These are phyloP conservation scores for Drepana arcuata DNA, from an alignment of 1,140 invertebrate species.

Conservation along the genomic window DNA sequence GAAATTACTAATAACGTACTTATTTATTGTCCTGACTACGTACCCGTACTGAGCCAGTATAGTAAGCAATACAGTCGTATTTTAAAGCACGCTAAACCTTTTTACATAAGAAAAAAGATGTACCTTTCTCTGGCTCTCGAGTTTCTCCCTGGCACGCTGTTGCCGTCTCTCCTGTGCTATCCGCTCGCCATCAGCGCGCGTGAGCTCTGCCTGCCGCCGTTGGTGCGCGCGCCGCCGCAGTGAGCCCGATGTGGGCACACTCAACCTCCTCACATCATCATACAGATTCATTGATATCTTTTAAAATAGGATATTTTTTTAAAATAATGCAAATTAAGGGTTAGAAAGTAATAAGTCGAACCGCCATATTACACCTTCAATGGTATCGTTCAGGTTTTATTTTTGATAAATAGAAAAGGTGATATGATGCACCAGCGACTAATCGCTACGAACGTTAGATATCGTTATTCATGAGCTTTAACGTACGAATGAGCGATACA, in stretches of 20 bases:
- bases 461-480: not conserved
- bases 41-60: not conserved
- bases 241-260: constrained; percentile 46
- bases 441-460: not conserved
- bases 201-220: constrained; percentile 31
- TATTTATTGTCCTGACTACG: not conserved
- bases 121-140: constrained; percentile 44
- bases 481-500: not conserved
- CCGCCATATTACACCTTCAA: too few species aligned
- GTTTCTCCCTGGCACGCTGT: constrained; percentile 30
- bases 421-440: not conserved
- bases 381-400: too few species aligned
- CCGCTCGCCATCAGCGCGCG: constrained; percentile 41
- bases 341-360: too few species aligned
- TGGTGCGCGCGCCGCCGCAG: constrained; percentile 36
- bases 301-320: not conserved
- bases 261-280: constrained; percentile 31
- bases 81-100: too few species aligned
- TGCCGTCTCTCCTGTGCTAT: constrained; percentile 36
- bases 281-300: not conserved
- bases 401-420: too few species aligned
- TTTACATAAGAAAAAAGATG: too few species aligned
- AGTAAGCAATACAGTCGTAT: not conserved
- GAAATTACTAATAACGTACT: not conserved
- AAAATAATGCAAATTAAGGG: not conserved